Conservation (phyloP, 2,113 vertebrate species). For the Phaethon lepturus region DNA sequence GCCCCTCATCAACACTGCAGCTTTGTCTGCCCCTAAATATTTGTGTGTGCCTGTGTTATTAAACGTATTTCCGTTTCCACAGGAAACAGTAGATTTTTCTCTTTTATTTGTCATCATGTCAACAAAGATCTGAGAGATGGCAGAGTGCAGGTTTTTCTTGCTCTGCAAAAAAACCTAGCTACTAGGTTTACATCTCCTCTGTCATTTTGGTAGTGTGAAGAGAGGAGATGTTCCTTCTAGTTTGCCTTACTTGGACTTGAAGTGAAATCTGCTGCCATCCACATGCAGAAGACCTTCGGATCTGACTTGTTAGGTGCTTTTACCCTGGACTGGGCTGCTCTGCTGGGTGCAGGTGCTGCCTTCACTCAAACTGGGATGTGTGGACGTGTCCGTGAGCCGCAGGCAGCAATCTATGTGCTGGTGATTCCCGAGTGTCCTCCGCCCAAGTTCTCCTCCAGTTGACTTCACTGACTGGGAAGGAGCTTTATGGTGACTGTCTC, state of each 20-base stretch:
- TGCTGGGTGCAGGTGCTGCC: background rate
- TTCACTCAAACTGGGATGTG: background rate
- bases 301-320: background rate
- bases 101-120: background rate
- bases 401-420: background rate
- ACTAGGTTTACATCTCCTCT: background rate
- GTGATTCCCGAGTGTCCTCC: background rate
- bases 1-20: background rate
- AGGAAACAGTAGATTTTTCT: background rate
- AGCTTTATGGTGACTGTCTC: background rate
- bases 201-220: background rate
- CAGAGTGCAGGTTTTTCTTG: background rate
- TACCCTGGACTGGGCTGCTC: background rate
- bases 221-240: background rate
- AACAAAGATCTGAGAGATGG: background rate
- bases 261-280: background rate
- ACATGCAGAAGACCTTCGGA: background rate
- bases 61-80: background rate
- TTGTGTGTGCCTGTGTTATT: fast-evolving
- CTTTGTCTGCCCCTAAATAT: background rate
- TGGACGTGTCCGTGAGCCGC: background rate
- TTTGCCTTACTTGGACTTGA: background rate
- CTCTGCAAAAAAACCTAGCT: background rate
- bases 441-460: background rate
- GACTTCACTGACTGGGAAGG: background rate